Conservation (phyloP, 1,140 invertebrate genomes). For the Myzus persicae region DNA sequence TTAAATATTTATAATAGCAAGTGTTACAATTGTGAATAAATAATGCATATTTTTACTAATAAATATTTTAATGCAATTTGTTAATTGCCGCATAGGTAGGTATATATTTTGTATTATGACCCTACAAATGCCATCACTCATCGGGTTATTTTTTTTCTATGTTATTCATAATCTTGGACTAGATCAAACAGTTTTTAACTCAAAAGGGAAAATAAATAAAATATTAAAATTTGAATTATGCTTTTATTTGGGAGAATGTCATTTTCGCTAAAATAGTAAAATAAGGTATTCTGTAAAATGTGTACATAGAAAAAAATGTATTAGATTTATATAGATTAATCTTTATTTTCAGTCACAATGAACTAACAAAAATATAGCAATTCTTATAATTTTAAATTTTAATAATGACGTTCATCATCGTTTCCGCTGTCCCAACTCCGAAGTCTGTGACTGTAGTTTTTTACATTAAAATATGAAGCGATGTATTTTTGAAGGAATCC, state of each 20-base stretch:
- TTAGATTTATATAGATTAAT: no score
- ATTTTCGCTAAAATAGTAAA: no score
- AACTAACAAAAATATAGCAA: no score
- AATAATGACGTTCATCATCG: not conserved
- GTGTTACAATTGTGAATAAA: not conserved
- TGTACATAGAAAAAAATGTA: not conserved
- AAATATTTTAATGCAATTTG: conserved; percentile 19
- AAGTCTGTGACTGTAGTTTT: not conserved
- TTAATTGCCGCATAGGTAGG: not conserved
- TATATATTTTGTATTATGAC: not conserved
- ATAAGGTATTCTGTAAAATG: not conserved
- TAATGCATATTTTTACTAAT: conserved; percentile 10
- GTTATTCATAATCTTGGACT: no score
- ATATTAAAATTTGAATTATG: no score
- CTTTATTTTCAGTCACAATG: no score
- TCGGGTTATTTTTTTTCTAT: not conserved
- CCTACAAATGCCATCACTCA: not conserved
- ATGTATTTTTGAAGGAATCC: not conserved
- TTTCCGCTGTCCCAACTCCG: no score
- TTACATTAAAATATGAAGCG: not conserved
- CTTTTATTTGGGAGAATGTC: no score
- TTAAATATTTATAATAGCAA: not conserved
- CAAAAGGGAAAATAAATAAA: no score
- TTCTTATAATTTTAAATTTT: no score
- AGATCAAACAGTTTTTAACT: no score